Evolutionary conservation across 2,888 invertebrate species (phyloP).

Genomic region (Diarsia brunnea): DNA sequence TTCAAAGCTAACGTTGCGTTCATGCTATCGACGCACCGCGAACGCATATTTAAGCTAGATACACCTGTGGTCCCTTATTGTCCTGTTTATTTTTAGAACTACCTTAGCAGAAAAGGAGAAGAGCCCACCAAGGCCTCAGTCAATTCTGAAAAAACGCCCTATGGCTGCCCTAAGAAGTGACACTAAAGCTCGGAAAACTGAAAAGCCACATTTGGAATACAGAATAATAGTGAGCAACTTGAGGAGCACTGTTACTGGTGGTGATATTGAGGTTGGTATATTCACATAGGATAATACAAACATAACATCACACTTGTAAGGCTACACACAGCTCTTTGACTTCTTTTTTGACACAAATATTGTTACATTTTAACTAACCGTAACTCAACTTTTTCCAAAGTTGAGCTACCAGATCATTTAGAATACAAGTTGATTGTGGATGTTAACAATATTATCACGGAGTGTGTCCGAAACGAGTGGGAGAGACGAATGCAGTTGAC

Average conservation of each 20-base stretch:
- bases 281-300: background rate
- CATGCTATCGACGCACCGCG: background rate
- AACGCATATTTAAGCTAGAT: background rate
- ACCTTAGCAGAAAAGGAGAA: slow-evolving; percentile 77
- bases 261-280: slow-evolving; percentile 94
- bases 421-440: no score
- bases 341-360: no score
- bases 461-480: no score
- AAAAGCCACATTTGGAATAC: slow-evolving; percentile 91
- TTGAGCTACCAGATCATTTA: no score
- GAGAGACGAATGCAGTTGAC: no score
- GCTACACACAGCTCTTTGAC: no score
- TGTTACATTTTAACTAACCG: no score
- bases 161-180: slow-evolving; percentile 85
- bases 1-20: background rate
- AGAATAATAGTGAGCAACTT: slow-evolving; percentile 98
- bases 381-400: no score
- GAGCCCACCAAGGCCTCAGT: slow-evolving; percentile 86
- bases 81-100: slow-evolving; percentile 70
- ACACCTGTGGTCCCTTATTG: background rate
- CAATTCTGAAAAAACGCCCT: slow-evolving; percentile 88
- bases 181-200: slow-evolving; percentile 76
- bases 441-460: no score
- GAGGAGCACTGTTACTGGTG: slow-evolving; percentile 95
- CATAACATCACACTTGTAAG: background rate